Conservation (phyloP, 2,113 vertebrate genomes). For the Gavialis gangeticus region DNA sequence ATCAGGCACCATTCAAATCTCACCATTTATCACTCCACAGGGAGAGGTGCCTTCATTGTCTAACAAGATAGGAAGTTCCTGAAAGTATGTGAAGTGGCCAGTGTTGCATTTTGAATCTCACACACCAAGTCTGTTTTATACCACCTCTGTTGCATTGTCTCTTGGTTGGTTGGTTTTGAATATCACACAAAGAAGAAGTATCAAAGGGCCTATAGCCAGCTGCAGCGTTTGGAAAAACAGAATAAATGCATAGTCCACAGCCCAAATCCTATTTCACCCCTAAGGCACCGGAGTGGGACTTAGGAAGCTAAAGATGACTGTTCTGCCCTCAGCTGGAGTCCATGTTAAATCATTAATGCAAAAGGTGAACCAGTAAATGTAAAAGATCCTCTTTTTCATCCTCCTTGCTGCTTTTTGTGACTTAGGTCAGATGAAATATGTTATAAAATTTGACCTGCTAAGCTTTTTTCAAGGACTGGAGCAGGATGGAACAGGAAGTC, state of each 20-base stretch:
- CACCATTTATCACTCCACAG: not conserved
- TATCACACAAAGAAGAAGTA: not conserved
- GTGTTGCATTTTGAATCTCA: not conserved
- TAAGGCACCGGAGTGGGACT: not conserved
- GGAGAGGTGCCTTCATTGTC: not conserved
- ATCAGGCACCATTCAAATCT: not conserved
- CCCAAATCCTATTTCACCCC: not conserved
- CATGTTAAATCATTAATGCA: no score
- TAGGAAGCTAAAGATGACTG: no score
- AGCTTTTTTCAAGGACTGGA: no score
- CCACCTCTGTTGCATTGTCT: not conserved
- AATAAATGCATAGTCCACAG: not conserved
- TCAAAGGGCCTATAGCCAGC: not conserved
- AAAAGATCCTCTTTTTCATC: no score
- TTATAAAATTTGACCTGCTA: no score
- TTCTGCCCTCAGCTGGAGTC: no score
- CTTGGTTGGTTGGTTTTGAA: fast-evolving
- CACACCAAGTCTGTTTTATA: not conserved
- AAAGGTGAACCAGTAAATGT: no score
- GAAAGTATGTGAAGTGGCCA: slow-evolving; percentile 12
- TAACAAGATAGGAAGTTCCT: slow-evolving; percentile 38
- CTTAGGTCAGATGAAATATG: no score
- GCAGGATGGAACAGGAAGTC: no score
- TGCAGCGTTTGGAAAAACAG: not conserved
- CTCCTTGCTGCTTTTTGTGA: no score